Conservation (phyloP, 2,113 vertebrate genomes). For the Uropsilus gracilis region DNA sequence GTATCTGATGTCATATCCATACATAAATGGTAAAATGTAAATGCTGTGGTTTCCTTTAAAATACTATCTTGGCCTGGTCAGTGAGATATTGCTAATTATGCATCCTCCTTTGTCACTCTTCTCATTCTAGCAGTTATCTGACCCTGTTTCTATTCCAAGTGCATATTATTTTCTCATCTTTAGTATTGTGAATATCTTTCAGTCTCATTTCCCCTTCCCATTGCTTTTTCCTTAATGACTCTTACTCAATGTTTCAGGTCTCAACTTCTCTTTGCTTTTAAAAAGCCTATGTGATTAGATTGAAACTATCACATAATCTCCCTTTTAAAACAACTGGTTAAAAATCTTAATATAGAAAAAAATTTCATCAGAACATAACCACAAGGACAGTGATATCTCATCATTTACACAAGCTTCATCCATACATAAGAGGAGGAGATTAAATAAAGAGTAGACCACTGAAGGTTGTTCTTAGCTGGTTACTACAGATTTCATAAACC, state of each 20-base stretch:
- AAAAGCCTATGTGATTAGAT: not conserved
- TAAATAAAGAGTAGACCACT: not conserved
- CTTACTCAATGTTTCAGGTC: not conserved
- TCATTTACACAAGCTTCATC: not conserved
- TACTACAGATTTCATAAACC: not conserved
- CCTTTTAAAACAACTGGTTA: not conserved
- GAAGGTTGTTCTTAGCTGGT: not conserved
- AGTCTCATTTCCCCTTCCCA: not conserved
- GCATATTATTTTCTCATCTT: not conserved
- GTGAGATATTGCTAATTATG: not conserved
- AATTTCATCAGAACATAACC: not conserved
- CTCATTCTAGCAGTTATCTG: not conserved
- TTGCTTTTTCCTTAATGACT: not conserved
- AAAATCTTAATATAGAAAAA: slow-evolving; percentile 6
- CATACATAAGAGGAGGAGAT: not conserved
- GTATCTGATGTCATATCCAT: too few relatives aligned
- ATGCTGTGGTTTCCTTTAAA: not conserved
- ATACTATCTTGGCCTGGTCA: not conserved
- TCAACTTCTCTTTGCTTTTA: not conserved
- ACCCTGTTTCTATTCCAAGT: not conserved
- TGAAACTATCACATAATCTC: not conserved
- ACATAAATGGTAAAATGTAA: not conserved
- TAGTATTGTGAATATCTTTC: not conserved
- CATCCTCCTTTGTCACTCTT: not conserved
- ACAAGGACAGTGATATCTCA: not conserved